Evolutionary conservation across 2,888 invertebrate genomes (phyloP).

Genomic region (Mesochorus sp.): DNA sequence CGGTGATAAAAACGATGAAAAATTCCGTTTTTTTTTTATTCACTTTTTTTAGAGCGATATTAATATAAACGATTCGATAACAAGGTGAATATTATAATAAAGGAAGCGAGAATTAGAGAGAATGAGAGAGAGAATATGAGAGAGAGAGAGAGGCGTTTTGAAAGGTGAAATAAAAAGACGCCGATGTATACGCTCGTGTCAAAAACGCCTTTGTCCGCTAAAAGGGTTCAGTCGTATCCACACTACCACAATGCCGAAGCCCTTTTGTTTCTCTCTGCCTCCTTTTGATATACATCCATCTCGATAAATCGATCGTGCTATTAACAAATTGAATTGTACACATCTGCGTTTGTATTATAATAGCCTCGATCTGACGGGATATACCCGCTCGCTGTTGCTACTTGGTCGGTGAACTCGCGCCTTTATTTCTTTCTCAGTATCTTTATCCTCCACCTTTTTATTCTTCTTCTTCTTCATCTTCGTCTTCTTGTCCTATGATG

Average conservation of each 20-base stretch:
- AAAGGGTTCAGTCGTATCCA: conserved; percentile 62
- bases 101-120: not conserved
- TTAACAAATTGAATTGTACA: conserved; percentile 78
- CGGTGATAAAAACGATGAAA: too few species aligned
- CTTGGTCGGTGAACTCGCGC: conserved; percentile 19
- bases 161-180: too few species aligned
- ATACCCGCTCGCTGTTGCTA: conserved; percentile 11
- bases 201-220: conserved; percentile 65
- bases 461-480: not conserved
- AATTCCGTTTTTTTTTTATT: too few species aligned
- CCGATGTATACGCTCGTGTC: conserved; percentile 41
- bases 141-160: not conserved
- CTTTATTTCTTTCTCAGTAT: conserved; percentile 40
- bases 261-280: conserved; percentile 68
- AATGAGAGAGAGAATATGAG: not conserved
- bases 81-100: not conserved
- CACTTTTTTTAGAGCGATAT: too few species aligned
- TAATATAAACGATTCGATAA: not conserved
- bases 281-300: conserved; percentile 64
- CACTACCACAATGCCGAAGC: conserved; percentile 53
- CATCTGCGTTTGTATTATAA: conserved; percentile 48
- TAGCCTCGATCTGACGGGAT: conserved; percentile 17
- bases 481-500: not conserved
- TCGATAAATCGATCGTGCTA: conserved; percentile 73
- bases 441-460: conserved; percentile 29